Conservation (phyloP, 2,888 invertebrate genomes). For the Drepanosiphum platanoidis region DNA sequence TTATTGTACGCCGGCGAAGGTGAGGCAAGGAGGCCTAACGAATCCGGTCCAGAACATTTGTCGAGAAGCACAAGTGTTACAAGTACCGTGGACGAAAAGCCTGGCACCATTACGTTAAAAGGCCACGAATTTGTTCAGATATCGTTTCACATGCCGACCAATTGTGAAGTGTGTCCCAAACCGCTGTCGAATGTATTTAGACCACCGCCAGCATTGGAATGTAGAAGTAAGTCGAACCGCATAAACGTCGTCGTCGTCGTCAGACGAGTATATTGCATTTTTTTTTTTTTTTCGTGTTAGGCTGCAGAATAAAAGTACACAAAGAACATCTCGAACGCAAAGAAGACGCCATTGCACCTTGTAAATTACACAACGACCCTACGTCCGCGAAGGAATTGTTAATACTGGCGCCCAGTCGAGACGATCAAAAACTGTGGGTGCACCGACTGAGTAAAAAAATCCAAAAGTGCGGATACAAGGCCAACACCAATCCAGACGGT, state of each 20-base stretch:
- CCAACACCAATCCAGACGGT: conserved; percentile 77
- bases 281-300: conserved; percentile 68
- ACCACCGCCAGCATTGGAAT: conserved; percentile 97
- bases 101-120: conserved; percentile 80
- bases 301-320: conserved; percentile 97
- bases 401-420: conserved; percentile 83
- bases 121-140: conserved; percentile 97
- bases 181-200: conserved; percentile 98
- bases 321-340: conserved; percentile 92
- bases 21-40: conserved; percentile 82
- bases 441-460: conserved; percentile 89
- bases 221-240: conserved; percentile 75
- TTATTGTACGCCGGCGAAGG: conserved; percentile 97
- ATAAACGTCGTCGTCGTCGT: neutral
- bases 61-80: conserved; percentile 67
- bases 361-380: conserved; percentile 95
- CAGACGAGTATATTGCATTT: too few relatives aligned
- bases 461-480: conserved; percentile 91
- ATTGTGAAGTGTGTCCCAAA: conserved; percentile 96
- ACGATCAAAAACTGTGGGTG: conserved; percentile 94
- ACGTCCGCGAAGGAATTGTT: conserved; percentile 93
- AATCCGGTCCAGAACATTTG: conserved; percentile 65
- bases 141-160: conserved; percentile 97
- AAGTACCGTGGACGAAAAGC: conserved; percentile 68
- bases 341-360: conserved; percentile 87